A percentile compares a stretch with the other conserved stretches of the same genome.
These are phyloP conservation scores for Corynorhinus townsendii DNA, from an alignment of 2,113 vertebrate genomes.

Conservation along the genomic window DNA sequence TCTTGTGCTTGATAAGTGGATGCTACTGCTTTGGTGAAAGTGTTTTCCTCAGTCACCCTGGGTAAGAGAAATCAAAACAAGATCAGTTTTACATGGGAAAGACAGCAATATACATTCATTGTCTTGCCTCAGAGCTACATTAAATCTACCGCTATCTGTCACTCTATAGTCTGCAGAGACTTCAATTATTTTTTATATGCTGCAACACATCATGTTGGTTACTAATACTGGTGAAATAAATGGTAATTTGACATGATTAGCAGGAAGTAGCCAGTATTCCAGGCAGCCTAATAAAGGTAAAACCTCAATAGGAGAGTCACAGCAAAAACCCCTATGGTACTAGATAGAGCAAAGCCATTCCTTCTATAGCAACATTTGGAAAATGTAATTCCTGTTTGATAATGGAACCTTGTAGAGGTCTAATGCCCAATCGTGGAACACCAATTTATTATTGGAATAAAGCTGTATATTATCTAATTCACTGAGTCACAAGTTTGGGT, in stretches of 20 bases:
- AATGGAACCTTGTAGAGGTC: not conserved
- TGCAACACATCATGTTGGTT: not conserved
- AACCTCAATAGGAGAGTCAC: not conserved
- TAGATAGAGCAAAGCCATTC: not conserved
- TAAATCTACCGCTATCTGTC: not conserved
- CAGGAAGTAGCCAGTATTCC: not conserved
- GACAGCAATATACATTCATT: not conserved
- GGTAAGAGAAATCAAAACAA: not conserved
- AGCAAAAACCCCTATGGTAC: not conserved
- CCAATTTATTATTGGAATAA: not conserved
- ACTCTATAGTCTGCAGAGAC: not conserved
- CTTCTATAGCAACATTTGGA: not conserved
- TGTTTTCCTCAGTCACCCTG: not conserved
- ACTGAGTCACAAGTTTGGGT: not conserved
- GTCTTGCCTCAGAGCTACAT: not conserved
- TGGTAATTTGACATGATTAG: not conserved
- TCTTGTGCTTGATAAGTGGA: not conserved
- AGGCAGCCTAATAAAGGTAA: not conserved
- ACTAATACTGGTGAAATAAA: not conserved
- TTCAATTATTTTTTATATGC: not conserved
- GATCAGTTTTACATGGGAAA: not conserved
- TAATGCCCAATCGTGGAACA: not conserved
- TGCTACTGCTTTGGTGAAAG: not conserved
- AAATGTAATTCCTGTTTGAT: not conserved
- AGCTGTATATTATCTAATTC: not conserved